phyloP scores from a whole-genome alignment of 2,888 invertebrate genomes.

The Cantharis rustica region DNA sequence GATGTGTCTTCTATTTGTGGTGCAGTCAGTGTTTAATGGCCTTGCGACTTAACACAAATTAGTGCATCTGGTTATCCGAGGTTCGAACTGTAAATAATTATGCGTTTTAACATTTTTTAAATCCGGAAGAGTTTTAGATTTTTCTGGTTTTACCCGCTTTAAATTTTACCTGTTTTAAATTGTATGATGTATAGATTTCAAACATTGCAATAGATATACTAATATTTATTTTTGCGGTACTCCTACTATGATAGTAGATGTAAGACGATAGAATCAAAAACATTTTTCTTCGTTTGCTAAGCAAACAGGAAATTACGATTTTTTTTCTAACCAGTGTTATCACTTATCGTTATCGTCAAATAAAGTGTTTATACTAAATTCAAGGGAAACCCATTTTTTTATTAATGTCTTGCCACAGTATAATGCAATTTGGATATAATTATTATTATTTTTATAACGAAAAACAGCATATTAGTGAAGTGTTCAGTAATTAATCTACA shows the following conservation, averaged over 20 bases:
- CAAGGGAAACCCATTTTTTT: background rate
- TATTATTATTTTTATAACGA: too few relatives aligned
- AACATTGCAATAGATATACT: background rate
- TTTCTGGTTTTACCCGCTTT: background rate
- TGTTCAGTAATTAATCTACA: too few relatives aligned
- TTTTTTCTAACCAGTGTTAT: background rate
- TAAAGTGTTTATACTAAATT: background rate
- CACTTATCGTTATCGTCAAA: background rate
- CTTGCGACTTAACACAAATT: background rate
- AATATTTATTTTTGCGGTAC: background rate
- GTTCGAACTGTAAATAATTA: background rate
- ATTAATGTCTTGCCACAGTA: background rate
- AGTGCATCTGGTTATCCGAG: background rate
- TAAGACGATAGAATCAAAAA: too few relatives aligned
- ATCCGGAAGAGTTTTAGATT: background rate
- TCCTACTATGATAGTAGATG: background rate
- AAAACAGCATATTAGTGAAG: too few relatives aligned
- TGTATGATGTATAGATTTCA: background rate
- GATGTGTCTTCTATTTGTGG: too few relatives aligned
- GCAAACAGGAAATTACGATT: background rate
- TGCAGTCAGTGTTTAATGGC: background rate
- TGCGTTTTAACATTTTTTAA: background rate
- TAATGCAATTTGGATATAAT: too few relatives aligned
- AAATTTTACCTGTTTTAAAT: background rate
- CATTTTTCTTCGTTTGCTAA: background rate